Base-by-base conservation (phyloP, 1,140 invertebrate species). In the Sycophila sp. region DNA sequence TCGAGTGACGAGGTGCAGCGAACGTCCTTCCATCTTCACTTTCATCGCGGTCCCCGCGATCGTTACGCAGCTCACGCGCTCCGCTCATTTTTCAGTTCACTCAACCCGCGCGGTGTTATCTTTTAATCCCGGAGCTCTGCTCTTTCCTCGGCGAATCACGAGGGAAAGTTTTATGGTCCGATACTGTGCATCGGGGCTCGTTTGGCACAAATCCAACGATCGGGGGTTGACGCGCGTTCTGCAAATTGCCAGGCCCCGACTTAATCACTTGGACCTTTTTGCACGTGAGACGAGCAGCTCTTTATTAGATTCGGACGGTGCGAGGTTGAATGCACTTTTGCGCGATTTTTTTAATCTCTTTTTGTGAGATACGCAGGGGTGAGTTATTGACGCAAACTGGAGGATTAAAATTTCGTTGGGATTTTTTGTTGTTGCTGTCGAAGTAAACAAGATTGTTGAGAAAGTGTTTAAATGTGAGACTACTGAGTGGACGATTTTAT, bases 71-170 rank as follows among this genome's bases (percentile, higher is more conserved):
- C 6, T 53, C 26, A 5, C 22, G 49, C 24, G 26, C 22, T 13
- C 10, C 49, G 58, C 36, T 24, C 24, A 60, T 42, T 60, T 42
- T 47, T 63, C 59, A 30, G 59, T 63, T 49, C 59, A 47, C 13
- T 63, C 59, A 63, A 47, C 42, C 15, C 42, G 7, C 8, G 8
- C 17, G 4, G 11, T 19, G 17, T 36, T 17, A n/a, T 3, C 40
- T 47, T 10, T 42, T 40, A 59, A 26, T 26, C 17, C 26, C 49
- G 22, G n/a, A 53, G 24, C 19, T 26, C 7, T 53, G n/a, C 24
- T 53, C 49, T 8, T 30, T 24, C 49, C 49, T 30, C 49, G 49
- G 49, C 49, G n/a, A 53, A n/a, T 28, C 24, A 15, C 49, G 26
- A 11, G 6, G 5, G 42, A 6, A 10, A 47, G 26, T 4, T 53